These are phyloP conservation scores for Myiopsitta monachus DNA, from an alignment of 2,113 vertebrate genomes.

Conservation along the genomic window DNA sequence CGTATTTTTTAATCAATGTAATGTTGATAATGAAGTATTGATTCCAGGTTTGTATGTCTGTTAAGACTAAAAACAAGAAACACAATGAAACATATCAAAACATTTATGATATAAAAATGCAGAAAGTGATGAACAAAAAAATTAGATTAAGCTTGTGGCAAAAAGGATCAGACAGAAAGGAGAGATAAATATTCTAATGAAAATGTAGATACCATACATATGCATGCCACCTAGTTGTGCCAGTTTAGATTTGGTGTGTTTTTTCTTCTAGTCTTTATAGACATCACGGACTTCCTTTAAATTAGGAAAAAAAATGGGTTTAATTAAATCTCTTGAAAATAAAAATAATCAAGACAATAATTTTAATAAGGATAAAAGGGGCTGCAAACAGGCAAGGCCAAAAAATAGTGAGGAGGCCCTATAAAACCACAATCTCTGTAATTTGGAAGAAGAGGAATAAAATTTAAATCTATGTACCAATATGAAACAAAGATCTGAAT, in stretches of 20 bases:
- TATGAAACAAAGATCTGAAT: not conserved
- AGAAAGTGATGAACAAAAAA: not conserved
- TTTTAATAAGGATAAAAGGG: not conserved
- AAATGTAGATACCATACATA: conserved; percentile 30
- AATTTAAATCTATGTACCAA: not conserved
- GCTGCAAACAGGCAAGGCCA: not conserved
- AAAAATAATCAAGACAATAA: not conserved
- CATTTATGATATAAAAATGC: not conserved
- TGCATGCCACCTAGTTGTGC: conserved; percentile 45
- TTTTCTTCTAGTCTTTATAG: not conserved
- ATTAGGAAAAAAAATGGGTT: not conserved
- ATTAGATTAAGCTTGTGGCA: not conserved
- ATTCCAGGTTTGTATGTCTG: not conserved
- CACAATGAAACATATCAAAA: not conserved
- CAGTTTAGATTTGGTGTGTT: conserved; percentile 22
- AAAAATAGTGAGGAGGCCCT: not conserved
- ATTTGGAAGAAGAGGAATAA: not conserved
- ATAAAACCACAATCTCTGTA: not conserved
- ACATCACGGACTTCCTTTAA: not conserved
- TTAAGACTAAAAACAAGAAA: not conserved
- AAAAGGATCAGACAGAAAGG: not conserved
- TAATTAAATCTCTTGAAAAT: not conserved
- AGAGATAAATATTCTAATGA: conserved; percentile 8
- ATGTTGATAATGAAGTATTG: not conserved
- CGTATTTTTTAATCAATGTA: not conserved